These are phyloP conservation scores for Agrochola macilenta DNA, from an alignment of 2,888 invertebrate species.

Conservation along the genomic window DNA sequence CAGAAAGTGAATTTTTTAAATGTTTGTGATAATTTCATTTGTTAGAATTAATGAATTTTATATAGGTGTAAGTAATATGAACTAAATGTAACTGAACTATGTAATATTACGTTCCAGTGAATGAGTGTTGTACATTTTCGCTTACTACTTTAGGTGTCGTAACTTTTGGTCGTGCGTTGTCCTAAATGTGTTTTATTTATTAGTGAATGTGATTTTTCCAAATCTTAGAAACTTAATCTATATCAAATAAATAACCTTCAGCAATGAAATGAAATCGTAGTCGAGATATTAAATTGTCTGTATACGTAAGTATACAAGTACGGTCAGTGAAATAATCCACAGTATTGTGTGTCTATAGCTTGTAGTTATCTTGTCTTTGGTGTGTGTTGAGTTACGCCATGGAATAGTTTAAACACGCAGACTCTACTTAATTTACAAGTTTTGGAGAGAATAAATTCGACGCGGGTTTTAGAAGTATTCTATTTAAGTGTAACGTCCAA, in stretches of 20 bases:
- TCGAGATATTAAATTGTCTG: slow-evolving; percentile 47
- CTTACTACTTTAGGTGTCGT: slow-evolving; percentile 87
- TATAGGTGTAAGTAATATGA: slow-evolving; percentile 74
- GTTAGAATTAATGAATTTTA: slow-evolving; percentile 80
- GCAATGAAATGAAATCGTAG: slow-evolving; percentile 59
- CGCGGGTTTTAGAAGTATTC: slow-evolving; percentile 90
- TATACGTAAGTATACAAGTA: slow-evolving; percentile 27
- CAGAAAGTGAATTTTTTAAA: slow-evolving; percentile 84
- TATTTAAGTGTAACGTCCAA: slow-evolving; percentile 90
- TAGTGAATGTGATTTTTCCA: slow-evolving; percentile 84
- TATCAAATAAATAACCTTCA: slow-evolving; percentile 60
- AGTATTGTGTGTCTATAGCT: slow-evolving; percentile 49
- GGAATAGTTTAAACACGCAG: slow-evolving; percentile 70
- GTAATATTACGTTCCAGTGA: slow-evolving; percentile 69
- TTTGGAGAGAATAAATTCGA: slow-evolving; percentile 83
- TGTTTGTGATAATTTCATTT: slow-evolving; percentile 85
- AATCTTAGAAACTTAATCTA: slow-evolving; percentile 78
- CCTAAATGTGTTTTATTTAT: slow-evolving; percentile 80
- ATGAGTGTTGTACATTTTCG: slow-evolving; percentile 85
- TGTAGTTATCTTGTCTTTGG: slow-evolving; percentile 53
- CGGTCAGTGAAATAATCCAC: slow-evolving; percentile 26
- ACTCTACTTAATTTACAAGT: slow-evolving; percentile 73
- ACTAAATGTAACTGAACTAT: slow-evolving; percentile 66
- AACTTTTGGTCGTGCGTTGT: slow-evolving; percentile 83
- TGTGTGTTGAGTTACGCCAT: slow-evolving; percentile 75